Conservation (phyloP, 2,113 vertebrate genomes). For the Microcebus tavaratra region DNA sequence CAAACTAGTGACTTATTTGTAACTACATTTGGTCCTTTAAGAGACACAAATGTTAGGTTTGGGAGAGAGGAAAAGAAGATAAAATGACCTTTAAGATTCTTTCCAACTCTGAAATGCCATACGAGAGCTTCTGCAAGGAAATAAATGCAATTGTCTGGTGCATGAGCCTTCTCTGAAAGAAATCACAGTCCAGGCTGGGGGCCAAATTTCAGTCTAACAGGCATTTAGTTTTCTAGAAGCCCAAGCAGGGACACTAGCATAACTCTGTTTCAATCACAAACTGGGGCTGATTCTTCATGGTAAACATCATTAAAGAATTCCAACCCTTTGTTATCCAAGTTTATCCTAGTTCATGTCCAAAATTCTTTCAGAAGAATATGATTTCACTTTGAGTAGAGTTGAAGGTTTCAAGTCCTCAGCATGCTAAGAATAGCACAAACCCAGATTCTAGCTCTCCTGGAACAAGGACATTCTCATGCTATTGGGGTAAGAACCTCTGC, state of each 20-base stretch:
- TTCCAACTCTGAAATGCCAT: background rate
- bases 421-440: background rate
- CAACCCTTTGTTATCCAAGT: background rate
- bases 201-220: background rate
- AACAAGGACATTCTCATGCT: background rate
- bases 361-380: background rate
- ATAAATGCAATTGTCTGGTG: background rate
- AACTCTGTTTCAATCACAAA: constrained; percentile 8
- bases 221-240: background rate
- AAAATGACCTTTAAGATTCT: background rate
- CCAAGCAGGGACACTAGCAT: background rate
- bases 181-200: background rate
- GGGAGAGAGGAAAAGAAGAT: background rate
- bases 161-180: background rate
- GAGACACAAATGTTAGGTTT: background rate
- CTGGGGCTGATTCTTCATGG: background rate
- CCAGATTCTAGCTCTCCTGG: background rate
- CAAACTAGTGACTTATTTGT: background rate
- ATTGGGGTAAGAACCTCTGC: background rate
- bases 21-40: constrained; percentile 23
- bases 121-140: background rate
- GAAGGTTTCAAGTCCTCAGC: background rate
- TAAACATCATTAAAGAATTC: background rate
- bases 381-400: background rate
- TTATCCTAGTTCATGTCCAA: background rate